Evolutionary conservation across 2,888 invertebrate genomes (phyloP).

Genomic region (Drosophila affinis): DNA sequence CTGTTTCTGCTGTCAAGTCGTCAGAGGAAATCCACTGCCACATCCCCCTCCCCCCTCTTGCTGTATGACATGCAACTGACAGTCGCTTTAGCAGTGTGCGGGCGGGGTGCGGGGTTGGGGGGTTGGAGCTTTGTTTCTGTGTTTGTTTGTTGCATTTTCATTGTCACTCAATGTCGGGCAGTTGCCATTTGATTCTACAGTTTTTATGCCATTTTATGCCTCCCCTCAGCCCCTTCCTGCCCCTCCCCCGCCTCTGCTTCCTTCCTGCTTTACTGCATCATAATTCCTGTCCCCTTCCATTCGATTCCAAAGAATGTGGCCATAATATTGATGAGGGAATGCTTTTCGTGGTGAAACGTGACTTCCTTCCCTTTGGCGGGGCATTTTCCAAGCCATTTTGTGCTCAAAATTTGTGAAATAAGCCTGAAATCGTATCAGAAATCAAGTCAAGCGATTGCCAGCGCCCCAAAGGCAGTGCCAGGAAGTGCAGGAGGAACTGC

Average conservation of each 20-base stretch:
- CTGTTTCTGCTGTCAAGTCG: conserved; percentile 36
- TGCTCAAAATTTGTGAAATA: conserved; percentile 67
- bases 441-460: conserved; percentile 59
- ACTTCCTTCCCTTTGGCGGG: conserved; percentile 14
- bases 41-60: not conserved
- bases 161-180: conserved; percentile 53
- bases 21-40: conserved; percentile 55
- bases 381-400: not conserved
- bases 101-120: no score
- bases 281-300: not conserved
- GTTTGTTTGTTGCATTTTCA: conserved; percentile 43
- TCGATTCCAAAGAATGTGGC: conserved; percentile 10
- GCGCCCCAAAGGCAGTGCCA: conserved; percentile 37
- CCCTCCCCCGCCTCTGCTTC: not conserved
- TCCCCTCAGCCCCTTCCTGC: no score
- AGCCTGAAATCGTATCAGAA: conserved; percentile 71
- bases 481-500: conserved; percentile 44
- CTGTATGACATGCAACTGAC: conserved; percentile 63
- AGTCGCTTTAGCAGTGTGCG: conserved; percentile 34
- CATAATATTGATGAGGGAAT: conserved; percentile 61
- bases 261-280: conserved; percentile 54
- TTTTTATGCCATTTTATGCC: conserved; percentile 32
- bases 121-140: no score
- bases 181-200: conserved; percentile 43
- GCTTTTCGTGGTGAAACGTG: conserved; percentile 48